A percentile compares a stretch with the other conserved stretches of the same genome.
phyloP scores from a whole-genome alignment of 2,888 invertebrate species.

The Clepsis dumicolana region DNA sequence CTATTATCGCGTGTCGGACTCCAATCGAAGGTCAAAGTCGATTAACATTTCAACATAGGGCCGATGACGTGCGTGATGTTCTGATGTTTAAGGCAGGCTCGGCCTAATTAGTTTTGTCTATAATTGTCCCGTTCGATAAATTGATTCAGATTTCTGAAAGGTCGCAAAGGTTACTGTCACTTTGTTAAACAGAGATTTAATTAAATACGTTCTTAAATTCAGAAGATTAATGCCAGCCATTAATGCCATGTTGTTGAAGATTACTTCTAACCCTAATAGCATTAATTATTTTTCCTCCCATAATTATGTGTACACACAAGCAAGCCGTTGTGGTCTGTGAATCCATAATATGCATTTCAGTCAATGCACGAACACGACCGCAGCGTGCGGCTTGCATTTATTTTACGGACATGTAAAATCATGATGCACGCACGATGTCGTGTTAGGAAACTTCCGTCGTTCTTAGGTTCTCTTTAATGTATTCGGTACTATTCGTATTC shows the following conservation, averaged over 20 bases:
- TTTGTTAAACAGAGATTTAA: not conserved
- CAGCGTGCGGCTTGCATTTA: slow-evolving; percentile 30
- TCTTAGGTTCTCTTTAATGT: not conserved
- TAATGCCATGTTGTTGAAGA: not conserved
- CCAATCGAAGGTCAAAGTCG: slow-evolving; percentile 58
- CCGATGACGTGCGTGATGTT: slow-evolving; percentile 51
- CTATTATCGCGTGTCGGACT: slow-evolving; percentile 56
- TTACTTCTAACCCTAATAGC: not conserved
- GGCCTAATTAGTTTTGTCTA: slow-evolving; percentile 40
- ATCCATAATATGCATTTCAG: slow-evolving; percentile 38
- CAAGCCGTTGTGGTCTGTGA: slow-evolving; percentile 26
- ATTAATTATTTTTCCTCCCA: not conserved
- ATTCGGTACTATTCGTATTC: not conserved
- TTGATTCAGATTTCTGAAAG: slow-evolving; percentile 25
- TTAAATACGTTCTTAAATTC: not conserved
- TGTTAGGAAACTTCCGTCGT: slow-evolving; percentile 19
- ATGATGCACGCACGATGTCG: slow-evolving; percentile 23
- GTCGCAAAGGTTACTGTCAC: not conserved
- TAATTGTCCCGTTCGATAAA: slow-evolving; percentile 31
- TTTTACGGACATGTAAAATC: slow-evolving; percentile 21
- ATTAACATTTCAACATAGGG: slow-evolving; percentile 50
- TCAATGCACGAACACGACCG: slow-evolving; percentile 36
- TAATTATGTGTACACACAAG: slow-evolving; percentile 16
- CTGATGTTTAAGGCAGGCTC: slow-evolving; percentile 25
- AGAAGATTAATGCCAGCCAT: not conserved